Evolutionary conservation across 2,888 invertebrate genomes (phyloP), one percentile per base, ranked within the genome.

Genomic region (Neoitamus cyanurus): DNA sequence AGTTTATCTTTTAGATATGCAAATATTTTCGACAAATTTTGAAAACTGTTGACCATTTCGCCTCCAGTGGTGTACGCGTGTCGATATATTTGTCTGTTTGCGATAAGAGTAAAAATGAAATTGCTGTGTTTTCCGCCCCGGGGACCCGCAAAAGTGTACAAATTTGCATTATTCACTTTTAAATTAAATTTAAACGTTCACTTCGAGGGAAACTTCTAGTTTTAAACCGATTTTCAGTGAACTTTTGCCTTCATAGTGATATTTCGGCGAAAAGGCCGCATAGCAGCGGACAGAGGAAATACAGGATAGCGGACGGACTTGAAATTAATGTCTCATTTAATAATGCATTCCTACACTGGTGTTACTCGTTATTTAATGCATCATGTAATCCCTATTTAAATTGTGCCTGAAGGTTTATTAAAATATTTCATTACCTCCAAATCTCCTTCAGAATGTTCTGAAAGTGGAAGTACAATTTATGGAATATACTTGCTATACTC

Each of bases 1-100:
- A 75, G 11, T 75, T 75, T 75, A 75, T 75, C 75, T 75, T 75
- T 75, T 75, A 37, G 75, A 75, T 75, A 75, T 75, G 75, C 36
- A 75, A 75, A 75, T 75, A 46, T 13, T 42, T 28, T 37, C 42
- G 25, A 75, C 75, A 42, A 75, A 75, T 75, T 75, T 75, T 75
- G 73, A 73, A 37, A 37, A 25, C 9, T 58, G 28, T 75, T 13
- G 42, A 11, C 42, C 75, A 42, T 75, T 75, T 75, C 25, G 42
- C 13, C 36, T 37, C 42, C 20, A 58, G 15, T 58, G 15, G 20
- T 58, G 58, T 58, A 6, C 25, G 20, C 11, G 9, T 20, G 58
- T 25, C 25, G 20, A 42, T 42, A 42, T 20, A 58, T 58, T 58
- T 25, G 15, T 20, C 25, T 3, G 25, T 58, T 15, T 58, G 20